These are phyloP conservation scores for Crenuchus spilurus DNA, from an alignment of 2,797 vertebrate genomes.

Conservation along the genomic window DNA sequence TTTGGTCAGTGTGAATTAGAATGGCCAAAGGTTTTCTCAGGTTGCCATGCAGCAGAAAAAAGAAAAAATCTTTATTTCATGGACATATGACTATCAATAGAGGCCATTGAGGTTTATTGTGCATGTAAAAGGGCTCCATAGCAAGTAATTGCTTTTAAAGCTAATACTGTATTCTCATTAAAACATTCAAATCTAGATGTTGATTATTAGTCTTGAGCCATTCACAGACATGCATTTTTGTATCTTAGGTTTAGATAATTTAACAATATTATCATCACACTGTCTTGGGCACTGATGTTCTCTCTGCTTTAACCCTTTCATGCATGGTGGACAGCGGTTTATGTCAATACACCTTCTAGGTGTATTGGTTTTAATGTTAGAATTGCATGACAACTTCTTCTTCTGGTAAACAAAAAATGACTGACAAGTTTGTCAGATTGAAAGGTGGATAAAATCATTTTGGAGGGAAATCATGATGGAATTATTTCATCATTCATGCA, in stretches of 20 bases:
- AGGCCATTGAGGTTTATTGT: neutral
- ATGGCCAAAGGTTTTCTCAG: neutral
- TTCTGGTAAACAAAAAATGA: no score
- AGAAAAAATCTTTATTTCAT: slow-evolving; percentile 9
- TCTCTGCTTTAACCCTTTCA: no score
- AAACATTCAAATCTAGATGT: neutral
- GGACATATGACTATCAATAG: neutral
- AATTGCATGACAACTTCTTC: no score
- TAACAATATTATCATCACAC: neutral
- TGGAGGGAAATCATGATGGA: no score
- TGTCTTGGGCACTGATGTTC: neutral
- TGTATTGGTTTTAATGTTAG: no score
- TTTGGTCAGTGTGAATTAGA: slow-evolving; percentile 4
- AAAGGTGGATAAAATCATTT: no score
- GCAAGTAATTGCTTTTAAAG: neutral
- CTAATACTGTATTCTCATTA: neutral
- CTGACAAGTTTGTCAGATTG: no score
- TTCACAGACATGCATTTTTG: neutral
- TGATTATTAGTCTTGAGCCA: neutral
- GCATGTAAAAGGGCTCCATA: slow-evolving; percentile 5
- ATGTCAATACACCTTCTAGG: no score
- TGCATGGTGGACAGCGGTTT: no score
- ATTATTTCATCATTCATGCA: no score
- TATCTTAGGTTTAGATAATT: neutral
- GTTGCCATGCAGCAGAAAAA: neutral